phyloP scores from a whole-genome alignment of 2,797 vertebrate species.

The Protonibea diacanthus region DNA sequence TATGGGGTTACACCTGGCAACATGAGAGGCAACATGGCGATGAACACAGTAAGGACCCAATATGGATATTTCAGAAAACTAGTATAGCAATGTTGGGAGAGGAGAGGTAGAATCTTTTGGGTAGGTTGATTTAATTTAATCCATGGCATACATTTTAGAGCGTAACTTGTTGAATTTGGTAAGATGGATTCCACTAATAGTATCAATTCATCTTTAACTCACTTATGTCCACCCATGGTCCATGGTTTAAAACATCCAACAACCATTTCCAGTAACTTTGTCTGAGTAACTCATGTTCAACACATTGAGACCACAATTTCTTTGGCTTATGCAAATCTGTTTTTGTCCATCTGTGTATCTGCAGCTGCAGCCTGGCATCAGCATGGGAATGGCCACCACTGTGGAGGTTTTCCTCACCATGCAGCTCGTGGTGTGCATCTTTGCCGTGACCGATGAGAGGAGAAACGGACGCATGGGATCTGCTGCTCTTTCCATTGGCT shows the following conservation, averaged over 20 bases:
- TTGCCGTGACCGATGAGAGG: constrained; percentile 94
- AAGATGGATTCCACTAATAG: neutral
- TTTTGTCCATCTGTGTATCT: constrained; percentile 40
- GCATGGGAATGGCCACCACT: constrained; percentile 92
- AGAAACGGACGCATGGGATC: constrained; percentile 91
- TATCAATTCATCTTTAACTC: neutral
- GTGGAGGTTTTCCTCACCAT: constrained; percentile 95
- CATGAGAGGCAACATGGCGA: constrained; percentile 92
- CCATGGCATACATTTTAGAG: neutral
- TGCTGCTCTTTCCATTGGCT: constrained; percentile 93
- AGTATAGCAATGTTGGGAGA: neutral
- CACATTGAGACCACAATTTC: neutral
- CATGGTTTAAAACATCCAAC: neutral
- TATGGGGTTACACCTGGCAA: constrained; percentile 93
- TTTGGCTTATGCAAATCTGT: constrained; percentile 1
- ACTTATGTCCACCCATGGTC: neutral
- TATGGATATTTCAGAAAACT: neutral
- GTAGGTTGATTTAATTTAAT: constrained; percentile 6
- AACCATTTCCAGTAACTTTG: neutral
- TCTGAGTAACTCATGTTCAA: neutral
- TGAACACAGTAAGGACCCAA: constrained; percentile 89
- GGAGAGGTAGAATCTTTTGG: neutral
- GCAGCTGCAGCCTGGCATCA: constrained; percentile 93
- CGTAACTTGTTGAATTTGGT: neutral
- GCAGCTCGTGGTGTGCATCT: constrained; percentile 93